phyloP scores from a whole-genome alignment of 2,113 vertebrate genomes.

The Carettochelys insculpta region DNA sequence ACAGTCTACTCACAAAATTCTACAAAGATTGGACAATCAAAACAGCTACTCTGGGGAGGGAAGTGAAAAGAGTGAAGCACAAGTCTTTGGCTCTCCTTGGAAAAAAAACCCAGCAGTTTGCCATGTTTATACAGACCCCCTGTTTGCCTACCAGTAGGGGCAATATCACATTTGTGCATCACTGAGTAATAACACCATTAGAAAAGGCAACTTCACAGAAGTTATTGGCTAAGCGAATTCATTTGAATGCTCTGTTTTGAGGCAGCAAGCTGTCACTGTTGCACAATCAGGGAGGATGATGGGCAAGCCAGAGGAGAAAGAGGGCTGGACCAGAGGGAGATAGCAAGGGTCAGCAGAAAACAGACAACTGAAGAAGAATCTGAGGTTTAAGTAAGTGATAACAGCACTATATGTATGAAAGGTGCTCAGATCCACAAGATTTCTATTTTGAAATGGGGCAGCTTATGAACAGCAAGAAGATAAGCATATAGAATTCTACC shows the following conservation, averaged over 20 bases:
- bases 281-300: slow-evolving; percentile 74
- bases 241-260: slow-evolving; percentile 87
- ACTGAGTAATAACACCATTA: slow-evolving; percentile 90
- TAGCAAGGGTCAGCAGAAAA: not conserved
- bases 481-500: not conserved
- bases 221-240: slow-evolving; percentile 89
- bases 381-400: slow-evolving; percentile 20
- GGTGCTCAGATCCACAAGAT: not conserved
- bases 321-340: slow-evolving; percentile 4
- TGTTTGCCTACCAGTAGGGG: slow-evolving; percentile 86
- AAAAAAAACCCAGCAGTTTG: slow-evolving; percentile 79
- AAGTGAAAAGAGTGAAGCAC: slow-evolving; percentile 76
- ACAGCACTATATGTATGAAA: slow-evolving; percentile 24
- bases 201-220: slow-evolving; percentile 91
- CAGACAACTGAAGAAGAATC: not conserved
- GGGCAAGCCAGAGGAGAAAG: slow-evolving; percentile 50
- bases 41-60: slow-evolving; percentile 64
- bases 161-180: slow-evolving; percentile 86
- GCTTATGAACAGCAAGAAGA: not conserved
- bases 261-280: slow-evolving; percentile 85
- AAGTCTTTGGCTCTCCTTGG: slow-evolving; percentile 85
- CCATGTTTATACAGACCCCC: slow-evolving; percentile 77
- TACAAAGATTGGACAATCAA: slow-evolving; percentile 66
- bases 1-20: slow-evolving; percentile 74
- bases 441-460: slow-evolving; percentile 28